Evolutionary conservation across 1,140 invertebrate genomes (phyloP).

Genomic region (Hyles euphorbiae): DNA sequence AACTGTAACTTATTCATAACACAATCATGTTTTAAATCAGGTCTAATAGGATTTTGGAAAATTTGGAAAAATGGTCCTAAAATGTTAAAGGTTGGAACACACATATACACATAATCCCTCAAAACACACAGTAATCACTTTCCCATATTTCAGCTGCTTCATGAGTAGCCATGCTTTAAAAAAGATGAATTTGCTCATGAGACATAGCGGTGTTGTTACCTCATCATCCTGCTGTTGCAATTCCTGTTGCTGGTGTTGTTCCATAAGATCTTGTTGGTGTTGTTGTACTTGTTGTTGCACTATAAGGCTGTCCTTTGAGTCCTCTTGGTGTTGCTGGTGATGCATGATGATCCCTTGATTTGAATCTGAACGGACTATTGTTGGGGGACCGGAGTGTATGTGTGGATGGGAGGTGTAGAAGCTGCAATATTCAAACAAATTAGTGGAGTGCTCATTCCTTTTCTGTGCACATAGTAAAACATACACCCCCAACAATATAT

Average conservation of each 20-base stretch:
- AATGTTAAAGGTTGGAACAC: background rate
- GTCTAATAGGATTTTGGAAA: background rate
- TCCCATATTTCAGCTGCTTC: too few species aligned
- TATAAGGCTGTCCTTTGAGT: slow-evolving; percentile 71
- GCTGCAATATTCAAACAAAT: slow-evolving; percentile 38
- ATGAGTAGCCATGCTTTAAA: too few species aligned
- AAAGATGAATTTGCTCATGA: too few species aligned
- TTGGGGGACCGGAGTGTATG: slow-evolving; percentile 62
- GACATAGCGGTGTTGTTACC: slow-evolving; percentile 12
- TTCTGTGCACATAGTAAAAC: too few species aligned
- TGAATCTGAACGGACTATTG: slow-evolving; percentile 70
- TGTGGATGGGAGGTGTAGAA: slow-evolving; percentile 72
- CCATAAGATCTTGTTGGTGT: slow-evolving; percentile 63
- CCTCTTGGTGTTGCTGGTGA: slow-evolving; percentile 64
- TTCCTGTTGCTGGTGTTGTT: slow-evolving; percentile 66
- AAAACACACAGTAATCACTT: too few species aligned
- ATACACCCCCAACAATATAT: too few species aligned
- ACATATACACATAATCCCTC: too few species aligned
- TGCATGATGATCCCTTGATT: slow-evolving; percentile 72
- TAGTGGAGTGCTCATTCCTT: too few species aligned
- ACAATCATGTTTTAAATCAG: too few species aligned
- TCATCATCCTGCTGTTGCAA: slow-evolving; percentile 60
- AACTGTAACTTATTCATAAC: too few species aligned
- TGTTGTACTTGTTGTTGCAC: slow-evolving; percentile 68
- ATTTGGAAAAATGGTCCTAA: background rate